A percentile compares a stretch with the other conserved stretches of the same genome.
These are phyloP conservation scores for Ditylenchus weischeri DNA, from an alignment of 2,888 invertebrate species.

Conservation along the genomic window DNA sequence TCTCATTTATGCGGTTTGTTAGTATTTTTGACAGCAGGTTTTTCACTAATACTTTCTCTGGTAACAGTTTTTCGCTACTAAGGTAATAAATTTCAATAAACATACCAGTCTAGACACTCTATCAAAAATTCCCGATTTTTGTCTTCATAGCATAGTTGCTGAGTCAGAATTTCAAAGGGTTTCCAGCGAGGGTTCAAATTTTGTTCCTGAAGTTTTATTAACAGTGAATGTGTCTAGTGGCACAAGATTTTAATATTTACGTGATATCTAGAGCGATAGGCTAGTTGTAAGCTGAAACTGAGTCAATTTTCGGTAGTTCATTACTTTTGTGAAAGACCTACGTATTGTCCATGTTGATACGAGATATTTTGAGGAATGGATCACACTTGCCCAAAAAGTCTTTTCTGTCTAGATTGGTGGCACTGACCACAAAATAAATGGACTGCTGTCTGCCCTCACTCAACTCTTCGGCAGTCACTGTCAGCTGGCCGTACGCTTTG, in stretches of 20 bases:
- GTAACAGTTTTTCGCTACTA: too few relatives aligned
- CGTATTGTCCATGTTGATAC: conserved; percentile 62
- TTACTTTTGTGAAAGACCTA: conserved; percentile 37
- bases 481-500: conserved; percentile 39
- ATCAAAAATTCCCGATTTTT: conserved; percentile 64
- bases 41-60: too few relatives aligned
- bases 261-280: conserved; percentile 65
- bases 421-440: conserved; percentile 43
- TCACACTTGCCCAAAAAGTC: conserved; percentile 65
- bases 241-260: background rate
- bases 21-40: too few relatives aligned
- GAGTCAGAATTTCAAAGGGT: conserved; percentile 62
- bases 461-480: conserved; percentile 44
- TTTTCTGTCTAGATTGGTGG: conserved; percentile 61
- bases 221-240: background rate
- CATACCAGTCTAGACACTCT: conserved; percentile 63
- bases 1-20: too few relatives aligned
- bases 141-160: conserved; percentile 65
- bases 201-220: conserved; percentile 52
- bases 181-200: conserved; percentile 66
- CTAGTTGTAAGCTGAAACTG: conserved; percentile 61
- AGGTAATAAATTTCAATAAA: too few relatives aligned
- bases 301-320: background rate
- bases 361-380: conserved; percentile 62
- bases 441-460: conserved; percentile 45